These are phyloP conservation scores for Nesospiza acunhae DNA, from an alignment of 2,113 vertebrate genomes.

Conservation along the genomic window DNA sequence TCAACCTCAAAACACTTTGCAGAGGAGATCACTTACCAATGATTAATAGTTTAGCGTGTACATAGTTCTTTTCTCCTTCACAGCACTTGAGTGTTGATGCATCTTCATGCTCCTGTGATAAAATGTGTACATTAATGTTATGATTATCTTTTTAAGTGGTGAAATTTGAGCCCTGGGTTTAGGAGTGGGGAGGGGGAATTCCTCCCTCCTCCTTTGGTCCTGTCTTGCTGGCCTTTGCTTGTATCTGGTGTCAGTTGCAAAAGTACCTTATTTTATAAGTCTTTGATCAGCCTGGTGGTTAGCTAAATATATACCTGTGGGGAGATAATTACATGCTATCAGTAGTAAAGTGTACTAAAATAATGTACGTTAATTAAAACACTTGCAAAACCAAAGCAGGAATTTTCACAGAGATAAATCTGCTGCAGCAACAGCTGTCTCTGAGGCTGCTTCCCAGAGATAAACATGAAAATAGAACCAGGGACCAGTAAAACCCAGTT, in stretches of 20 bases:
- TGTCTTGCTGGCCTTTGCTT: background rate
- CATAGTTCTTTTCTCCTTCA: background rate
- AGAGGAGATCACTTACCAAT: background rate
- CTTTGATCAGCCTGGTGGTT: constrained; percentile 44
- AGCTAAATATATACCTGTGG: constrained; percentile 63
- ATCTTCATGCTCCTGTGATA: background rate
- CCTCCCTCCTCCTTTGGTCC: background rate
- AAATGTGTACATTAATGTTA: background rate
- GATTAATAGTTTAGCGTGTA: constrained; percentile 27
- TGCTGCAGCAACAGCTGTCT: background rate
- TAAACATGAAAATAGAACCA: background rate
- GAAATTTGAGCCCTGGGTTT: background rate
- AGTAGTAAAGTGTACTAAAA: constrained; percentile 57
- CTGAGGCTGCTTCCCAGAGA: background rate
- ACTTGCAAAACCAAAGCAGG: constrained; percentile 40
- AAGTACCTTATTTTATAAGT: constrained; percentile 11
- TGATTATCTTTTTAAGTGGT: background rate
- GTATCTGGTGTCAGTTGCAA: background rate
- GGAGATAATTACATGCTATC: constrained; percentile 64
- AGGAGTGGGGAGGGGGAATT: background rate
- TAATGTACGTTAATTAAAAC: constrained; percentile 54
- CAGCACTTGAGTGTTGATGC: background rate
- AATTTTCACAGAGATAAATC: background rate
- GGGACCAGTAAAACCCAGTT: background rate
- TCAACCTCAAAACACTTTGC: constrained; percentile 36